phyloP scores from a whole-genome alignment of 92 coral and sea anemone species.

The Pocillopora grandis region DNA sequence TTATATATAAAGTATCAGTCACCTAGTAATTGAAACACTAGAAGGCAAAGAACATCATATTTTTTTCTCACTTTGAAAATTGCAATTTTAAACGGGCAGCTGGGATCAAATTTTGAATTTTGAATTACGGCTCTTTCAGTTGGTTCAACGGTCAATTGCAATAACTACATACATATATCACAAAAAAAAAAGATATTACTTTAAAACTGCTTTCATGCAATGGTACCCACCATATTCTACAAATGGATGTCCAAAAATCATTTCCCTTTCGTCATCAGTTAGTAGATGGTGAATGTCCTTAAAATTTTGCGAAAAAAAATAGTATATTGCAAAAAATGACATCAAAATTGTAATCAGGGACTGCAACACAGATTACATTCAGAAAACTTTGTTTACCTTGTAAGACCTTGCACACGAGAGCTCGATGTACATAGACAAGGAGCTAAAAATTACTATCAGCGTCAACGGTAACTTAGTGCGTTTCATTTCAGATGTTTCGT shows the following conservation, averaged over 20 bases:
- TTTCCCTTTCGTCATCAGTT: conserved; percentile 56
- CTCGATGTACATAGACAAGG: neutral
- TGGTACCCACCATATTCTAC: conserved; percentile 30
- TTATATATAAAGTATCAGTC: no score
- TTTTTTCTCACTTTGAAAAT: no score
- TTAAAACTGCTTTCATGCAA: neutral
- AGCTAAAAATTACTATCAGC: neutral
- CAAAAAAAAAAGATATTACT: neutral
- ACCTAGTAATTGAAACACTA: no score
- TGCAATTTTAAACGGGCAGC: no score
- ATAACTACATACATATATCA: neutral
- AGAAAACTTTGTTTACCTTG: conserved; percentile 24
- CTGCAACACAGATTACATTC: no score
- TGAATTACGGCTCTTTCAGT: no score
- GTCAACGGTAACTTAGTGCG: neutral
- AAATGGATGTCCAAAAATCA: conserved; percentile 50
- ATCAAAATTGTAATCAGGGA: neutral
- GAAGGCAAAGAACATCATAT: no score
- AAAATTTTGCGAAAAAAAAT: neutral
- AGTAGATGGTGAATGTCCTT: conserved; percentile 53
- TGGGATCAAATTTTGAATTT: no score
- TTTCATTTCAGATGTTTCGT: conserved; percentile 7
- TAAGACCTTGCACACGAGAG: conserved; percentile 25
- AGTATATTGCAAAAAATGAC: no score
- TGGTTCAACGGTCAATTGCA: neutral